Base-by-base conservation (phyloP, 2,888 invertebrate species). In the Paralinhomoeus sp. region DNA sequence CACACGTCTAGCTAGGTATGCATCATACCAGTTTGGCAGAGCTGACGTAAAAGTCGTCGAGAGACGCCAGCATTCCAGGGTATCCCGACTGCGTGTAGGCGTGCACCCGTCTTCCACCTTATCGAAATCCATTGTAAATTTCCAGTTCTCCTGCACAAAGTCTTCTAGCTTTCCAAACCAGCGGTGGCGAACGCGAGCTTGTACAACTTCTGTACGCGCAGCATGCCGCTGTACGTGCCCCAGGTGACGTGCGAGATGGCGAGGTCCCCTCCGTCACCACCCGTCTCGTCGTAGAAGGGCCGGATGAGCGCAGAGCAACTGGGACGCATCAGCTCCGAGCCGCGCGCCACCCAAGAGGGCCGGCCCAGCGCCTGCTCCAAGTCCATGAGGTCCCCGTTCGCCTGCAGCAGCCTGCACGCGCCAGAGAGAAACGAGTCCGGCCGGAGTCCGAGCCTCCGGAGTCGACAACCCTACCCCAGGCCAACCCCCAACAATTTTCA, bases 191-290 rank as follows among this genome's bases (percentile, higher is more conserved):
- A 81, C 48, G 75, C 73, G 42, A 87, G 73, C 55, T 77, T 77
- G 67, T 85, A 85, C 45, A 75, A 74, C 63, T 85, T 85, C 56
- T 81, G 68, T 33, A 84, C 73, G 45, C 82, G 72, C 47, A 81
- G 69, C 84, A 85, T 85, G 49, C 75, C 73, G 31, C 73, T 71
- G 59, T 78, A 83, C 48, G 77, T 76, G 58, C 73, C 77, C 63
- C 79, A 82, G 2, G 79, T 76, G 56, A 78, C 79, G 58, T 85
- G 84, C 0, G 79, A 75, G 20, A 80, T 70, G 49, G 73, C 77
- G 27, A 84, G 59, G 53, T 70, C 64, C 71, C 60, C 53, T 49
- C 68, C 63, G 48, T 70, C 72, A 0, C 73, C 72, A 12, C 12
- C 12, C 15, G 31, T 31, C 31, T 31, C 31, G 15, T 9, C 15